phyloP scores from a whole-genome alignment of 1,140 invertebrate genomes.

The Musca vetustissima region DNA sequence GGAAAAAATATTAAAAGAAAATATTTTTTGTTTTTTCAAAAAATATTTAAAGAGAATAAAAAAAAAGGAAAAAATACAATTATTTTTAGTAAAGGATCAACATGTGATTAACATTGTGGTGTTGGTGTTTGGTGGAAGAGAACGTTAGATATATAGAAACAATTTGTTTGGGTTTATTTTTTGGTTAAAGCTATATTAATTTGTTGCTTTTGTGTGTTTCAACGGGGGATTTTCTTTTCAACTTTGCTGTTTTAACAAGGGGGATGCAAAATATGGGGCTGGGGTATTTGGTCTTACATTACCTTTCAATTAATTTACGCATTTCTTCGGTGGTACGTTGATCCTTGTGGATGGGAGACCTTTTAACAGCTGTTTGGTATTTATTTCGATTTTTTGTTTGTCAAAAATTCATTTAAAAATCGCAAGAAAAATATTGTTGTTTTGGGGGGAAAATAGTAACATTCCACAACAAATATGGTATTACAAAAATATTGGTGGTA shows the following conservation, averaged over 20 bases:
- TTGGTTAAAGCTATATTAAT: background rate
- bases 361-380: constrained; percentile 48
- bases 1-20: constrained; percentile 8
- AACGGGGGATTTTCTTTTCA: too few relatives aligned
- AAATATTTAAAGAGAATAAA: constrained; percentile 29
- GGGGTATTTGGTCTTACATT: constrained; percentile 57
- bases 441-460: background rate
- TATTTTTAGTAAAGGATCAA: constrained; percentile 8
- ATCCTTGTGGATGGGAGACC: constrained; percentile 70
- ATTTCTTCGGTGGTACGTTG: constrained; percentile 91
- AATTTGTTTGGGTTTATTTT: background rate
- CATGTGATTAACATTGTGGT: background rate
- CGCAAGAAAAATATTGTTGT: too few relatives aligned
- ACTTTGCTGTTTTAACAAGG: too few relatives aligned
- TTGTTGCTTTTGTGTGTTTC: background rate
- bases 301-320: constrained; percentile 95
- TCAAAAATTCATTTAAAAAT: constrained; percentile 12
- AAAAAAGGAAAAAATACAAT: constrained; percentile 33
- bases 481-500: background rate
- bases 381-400: background rate
- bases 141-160: background rate
- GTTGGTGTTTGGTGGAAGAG: background rate
- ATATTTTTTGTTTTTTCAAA: constrained; percentile 25
- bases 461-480: background rate
- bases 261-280: too few relatives aligned